Evolutionary conservation across 2,113 vertebrate species (phyloP), one percentile per base, ranked within the genome.

Genomic region (Acrocephalus kingi): DNA sequence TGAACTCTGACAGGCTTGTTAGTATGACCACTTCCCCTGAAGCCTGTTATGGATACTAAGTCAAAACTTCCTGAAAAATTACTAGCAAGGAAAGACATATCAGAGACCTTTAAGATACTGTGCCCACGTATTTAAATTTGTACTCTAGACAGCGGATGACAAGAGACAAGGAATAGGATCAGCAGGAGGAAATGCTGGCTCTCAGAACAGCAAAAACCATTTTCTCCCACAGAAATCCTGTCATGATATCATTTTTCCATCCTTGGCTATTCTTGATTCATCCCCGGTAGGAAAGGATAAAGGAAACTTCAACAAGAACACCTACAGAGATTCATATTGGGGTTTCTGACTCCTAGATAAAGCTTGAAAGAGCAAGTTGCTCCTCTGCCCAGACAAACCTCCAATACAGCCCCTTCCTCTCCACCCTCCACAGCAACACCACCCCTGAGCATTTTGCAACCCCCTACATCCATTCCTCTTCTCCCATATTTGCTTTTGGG

Each of bases 191-290:
- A 87, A 58, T 13, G 24, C 19, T 4, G 10, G 43, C 19, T 84
- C 49, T 58, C 1, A 0, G 21, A n/a, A n/a, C n/a, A n/a, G n/a
- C n/a, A n/a, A 55, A 4, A 49, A 37, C 4, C 10, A 27, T 58
- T 46, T 80, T 7, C 10, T 51, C n/a, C n/a, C 23, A 23, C 64
- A 49, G 16, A 6, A 3, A 71, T 31, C 13, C 25, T 15, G 6
- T 46, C 31, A 25, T 74, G 71, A 33, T 7, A 33, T 11, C 21
- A 9, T 72, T 61, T 87, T 72, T 67, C 62, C 45, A 52, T 18
- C 24, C 35, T 54, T 84, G 33, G 19, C 30, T 63, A 23, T 27
- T 71, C 51, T 69, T 21, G 23, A 72, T 35, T 74, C 35, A 66
- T 25, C 27, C 39, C 24, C 51, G 43, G 20, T 16, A 71, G n/a